These are phyloP conservation scores for Gymnothorax javanicus DNA, from an alignment of 2,797 vertebrate species.

Conservation along the genomic window DNA sequence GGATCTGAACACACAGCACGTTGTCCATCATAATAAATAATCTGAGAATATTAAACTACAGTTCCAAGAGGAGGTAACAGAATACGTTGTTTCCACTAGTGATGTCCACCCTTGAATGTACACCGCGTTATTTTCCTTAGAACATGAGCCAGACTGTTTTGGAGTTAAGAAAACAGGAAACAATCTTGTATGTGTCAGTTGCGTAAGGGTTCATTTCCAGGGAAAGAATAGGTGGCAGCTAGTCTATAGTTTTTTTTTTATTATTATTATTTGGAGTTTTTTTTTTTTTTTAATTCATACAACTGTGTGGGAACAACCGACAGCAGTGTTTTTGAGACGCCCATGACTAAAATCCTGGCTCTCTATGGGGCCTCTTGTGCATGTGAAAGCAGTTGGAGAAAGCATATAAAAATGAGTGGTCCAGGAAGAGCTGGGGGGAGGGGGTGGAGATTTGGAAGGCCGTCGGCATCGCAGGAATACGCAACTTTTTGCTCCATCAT, in stretches of 20 bases:
- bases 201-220: constrained; percentile 42
- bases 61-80: constrained; percentile 28
- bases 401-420: constrained; percentile 2
- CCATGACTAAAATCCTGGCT: neutral
- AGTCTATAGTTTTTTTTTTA: neutral
- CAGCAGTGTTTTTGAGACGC: constrained; percentile 25
- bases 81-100: constrained; percentile 31
- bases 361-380: constrained; percentile 12
- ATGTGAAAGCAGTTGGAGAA: constrained; percentile 21
- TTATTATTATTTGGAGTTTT: neutral
- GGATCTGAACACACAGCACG: constrained; percentile 19
- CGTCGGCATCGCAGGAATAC: constrained; percentile 13
- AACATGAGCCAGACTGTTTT: constrained; percentile 40
- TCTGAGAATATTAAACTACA: constrained; percentile 31
- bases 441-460: neutral
- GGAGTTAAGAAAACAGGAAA: constrained; percentile 50
- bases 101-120: constrained; percentile 43
- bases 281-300: neutral
- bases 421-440: constrained; percentile 14
- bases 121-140: constrained; percentile 44
- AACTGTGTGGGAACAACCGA: constrained; percentile 35
- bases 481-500: constrained; percentile 22
- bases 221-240: constrained; percentile 15
- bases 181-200: constrained; percentile 33
- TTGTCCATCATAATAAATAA: constrained; percentile 25